Base-by-base conservation (phyloP, 2,797 vertebrate genomes). In the Semaprochilodus insignis region DNA sequence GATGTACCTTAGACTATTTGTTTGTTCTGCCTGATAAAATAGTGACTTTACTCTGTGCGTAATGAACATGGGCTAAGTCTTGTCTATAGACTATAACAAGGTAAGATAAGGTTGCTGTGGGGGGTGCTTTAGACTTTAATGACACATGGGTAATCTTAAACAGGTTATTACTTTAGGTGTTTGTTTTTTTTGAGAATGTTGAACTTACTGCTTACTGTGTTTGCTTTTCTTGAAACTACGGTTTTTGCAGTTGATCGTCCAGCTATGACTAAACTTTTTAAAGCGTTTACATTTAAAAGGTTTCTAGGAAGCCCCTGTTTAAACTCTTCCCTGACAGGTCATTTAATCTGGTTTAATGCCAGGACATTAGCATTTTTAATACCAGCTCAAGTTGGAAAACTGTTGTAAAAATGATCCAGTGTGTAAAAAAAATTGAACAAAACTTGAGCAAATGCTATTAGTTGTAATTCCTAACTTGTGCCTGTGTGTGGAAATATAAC, bases 11-110 rank as follows among this genome's bases (percentile, higher is more conserved):
- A 44, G 16, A 23, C 31, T 31, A 31, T 31, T 0, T 21, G 25
- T 82, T 81, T 67, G 51, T 67, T 59, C 55, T 36, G 36, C 31
- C 34, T 60, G 55, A 75, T 75, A 60, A 75, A 40, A 60, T 44
- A 8, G 19, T 74, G 31, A 21, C 52, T n/a, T 70, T 44, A n/a
- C 48, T 74, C 73, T 36, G 21, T 75, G 69, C 44, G n/a, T 51
- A 71, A 48, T 75, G 34, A 74, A 60, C 36, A 75, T 40, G 25
- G 23, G 15, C 15, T 40, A 23, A n/a, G 71, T 23, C 69, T 72
- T 25, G 23, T 72, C n/a, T 54, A 16, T 16, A 19, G 13, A 23
- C 67, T 23, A 23, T 48, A 10, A 44, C 40, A 44, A 52, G 13
- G 14, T 25, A 71, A 48, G 13, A 23, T 16, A 71, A 27, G 13